Conservation (phyloP, 2,797 vertebrate genomes). For the Galago senegalensis region DNA sequence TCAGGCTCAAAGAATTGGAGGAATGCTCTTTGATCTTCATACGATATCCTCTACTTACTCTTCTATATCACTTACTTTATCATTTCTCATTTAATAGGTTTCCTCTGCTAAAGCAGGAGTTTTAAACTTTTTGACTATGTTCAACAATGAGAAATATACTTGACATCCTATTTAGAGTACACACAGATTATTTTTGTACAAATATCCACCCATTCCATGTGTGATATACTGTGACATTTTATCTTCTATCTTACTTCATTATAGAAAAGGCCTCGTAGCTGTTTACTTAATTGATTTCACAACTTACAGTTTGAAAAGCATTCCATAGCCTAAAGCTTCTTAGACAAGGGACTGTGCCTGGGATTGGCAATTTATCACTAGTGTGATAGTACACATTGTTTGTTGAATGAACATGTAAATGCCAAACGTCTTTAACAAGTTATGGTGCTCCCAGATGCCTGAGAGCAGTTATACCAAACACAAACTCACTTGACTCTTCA, state of each 20-base stretch:
- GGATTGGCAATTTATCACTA: background rate
- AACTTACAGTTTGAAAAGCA: constrained; percentile 25
- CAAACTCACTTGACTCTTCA: background rate
- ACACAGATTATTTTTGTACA: background rate
- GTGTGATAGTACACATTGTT: background rate
- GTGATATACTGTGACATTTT: background rate
- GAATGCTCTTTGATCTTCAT: background rate
- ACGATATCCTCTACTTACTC: background rate
- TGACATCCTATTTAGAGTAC: background rate
- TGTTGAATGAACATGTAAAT: background rate
- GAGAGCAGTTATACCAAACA: background rate
- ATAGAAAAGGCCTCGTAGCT: background rate
- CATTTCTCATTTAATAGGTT: background rate
- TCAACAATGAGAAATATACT: background rate
- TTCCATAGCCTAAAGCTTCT: background rate
- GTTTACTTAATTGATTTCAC: background rate
- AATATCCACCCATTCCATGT: background rate
- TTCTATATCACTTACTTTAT: background rate
- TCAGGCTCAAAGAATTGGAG: background rate
- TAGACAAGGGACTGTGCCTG: background rate
- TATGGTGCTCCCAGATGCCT: too few relatives aligned
- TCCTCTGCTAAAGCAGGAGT: background rate
- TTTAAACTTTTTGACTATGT: background rate
- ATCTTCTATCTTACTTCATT: background rate
- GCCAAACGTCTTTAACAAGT: too few relatives aligned